These are phyloP conservation scores for Falcunculus frontatus DNA, from an alignment of 2,113 vertebrate genomes.

Conservation along the genomic window DNA sequence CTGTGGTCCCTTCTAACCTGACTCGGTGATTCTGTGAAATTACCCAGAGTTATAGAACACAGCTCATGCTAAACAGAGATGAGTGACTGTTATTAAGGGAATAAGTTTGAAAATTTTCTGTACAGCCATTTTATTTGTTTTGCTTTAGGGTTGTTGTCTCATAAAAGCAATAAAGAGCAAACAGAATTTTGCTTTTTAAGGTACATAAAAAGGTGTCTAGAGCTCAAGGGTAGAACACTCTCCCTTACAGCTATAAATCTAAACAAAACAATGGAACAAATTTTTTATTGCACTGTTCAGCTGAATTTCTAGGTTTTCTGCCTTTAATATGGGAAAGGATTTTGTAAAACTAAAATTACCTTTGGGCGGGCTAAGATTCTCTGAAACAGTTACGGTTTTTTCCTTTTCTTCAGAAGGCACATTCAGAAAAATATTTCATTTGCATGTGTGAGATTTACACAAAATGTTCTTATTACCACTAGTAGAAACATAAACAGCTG, in stretches of 20 bases:
- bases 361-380: background rate
- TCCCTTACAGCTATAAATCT: background rate
- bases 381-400: background rate
- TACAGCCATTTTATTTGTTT: background rate
- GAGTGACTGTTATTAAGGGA: background rate
- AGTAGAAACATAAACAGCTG: background rate
- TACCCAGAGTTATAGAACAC: background rate
- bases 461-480: conserved; percentile 1
- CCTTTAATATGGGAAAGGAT: background rate
- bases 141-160: background rate
- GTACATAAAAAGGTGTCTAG: background rate
- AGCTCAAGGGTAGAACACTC: background rate
- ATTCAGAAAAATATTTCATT: background rate
- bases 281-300: background rate
- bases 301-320: background rate
- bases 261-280: background rate
- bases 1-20: background rate
- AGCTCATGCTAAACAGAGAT: background rate
- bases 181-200: background rate
- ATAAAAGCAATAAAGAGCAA: background rate
- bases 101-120: background rate
- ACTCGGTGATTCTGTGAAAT: background rate
- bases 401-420: background rate
- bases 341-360: background rate
- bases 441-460: background rate